Base-by-base conservation (phyloP, 2,888 invertebrate species). In the Elmis aenea region DNA sequence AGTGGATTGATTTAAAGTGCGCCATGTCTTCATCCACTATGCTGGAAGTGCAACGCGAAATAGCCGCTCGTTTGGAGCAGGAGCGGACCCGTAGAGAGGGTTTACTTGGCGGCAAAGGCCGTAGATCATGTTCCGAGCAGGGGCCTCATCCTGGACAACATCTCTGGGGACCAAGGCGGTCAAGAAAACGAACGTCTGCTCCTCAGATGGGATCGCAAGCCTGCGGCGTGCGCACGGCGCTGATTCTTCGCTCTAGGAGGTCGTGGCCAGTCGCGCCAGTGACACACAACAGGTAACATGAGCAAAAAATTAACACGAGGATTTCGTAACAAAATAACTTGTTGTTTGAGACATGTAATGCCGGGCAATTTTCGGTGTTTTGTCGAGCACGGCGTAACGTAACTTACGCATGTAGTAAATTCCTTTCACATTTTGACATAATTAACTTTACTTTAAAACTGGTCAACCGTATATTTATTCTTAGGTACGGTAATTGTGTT, bases 211-310 rank as follows among this genome's bases (percentile, higher is more conserved):
- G 75, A n/a, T 57, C 62, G 33, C 73, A 72, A 20, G 59, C 62
- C 42, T 71, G 69, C 55, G 65, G 72, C 13, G 69, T 73, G 46
- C 71, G 75, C 1, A 74, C 76, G 22, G 79, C 74, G 14, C 73
- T 85, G 26, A 80, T 84, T 38, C 70, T 84, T 46, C 72, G 83
- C 32, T 82, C 81, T 24, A 70, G 85, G 13, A 69, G 84, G 25
- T 83, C 82, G 55, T 85, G 85, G 84, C 85, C 85, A 0, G 84
- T 83, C 16, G 84, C 84, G 3, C 84, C 84, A 11, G 74, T 77
- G 50, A 76, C 79, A 1, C 77, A 53, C 53, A 53, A 34, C 35
- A 44, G 37, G 30, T 29, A 36, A 37, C 12, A 26, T 29, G 16
- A 16, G 4, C 22, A 25, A n/a, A n/a, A n/a, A n/a, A n/a, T n/a